These are phyloP conservation scores for Neodiprion pinetum DNA, from an alignment of 1,140 invertebrate genomes.

Conservation along the genomic window DNA sequence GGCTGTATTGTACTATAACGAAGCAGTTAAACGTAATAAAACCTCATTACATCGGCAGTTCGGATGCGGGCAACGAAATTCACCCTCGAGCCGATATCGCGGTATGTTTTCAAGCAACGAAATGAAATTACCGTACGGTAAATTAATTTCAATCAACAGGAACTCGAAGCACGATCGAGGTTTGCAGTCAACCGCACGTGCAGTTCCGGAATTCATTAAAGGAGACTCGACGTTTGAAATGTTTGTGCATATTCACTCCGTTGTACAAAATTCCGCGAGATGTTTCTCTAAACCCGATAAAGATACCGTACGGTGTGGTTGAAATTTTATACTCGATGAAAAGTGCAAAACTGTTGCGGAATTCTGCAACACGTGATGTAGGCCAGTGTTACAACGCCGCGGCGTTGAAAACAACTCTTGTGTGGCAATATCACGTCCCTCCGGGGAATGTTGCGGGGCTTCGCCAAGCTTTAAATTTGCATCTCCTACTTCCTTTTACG, in stretches of 20 bases:
- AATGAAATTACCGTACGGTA: not conserved
- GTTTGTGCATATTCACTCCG: too few species aligned
- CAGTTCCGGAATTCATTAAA: too few species aligned
- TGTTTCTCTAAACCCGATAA: too few species aligned
- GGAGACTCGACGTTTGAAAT: too few species aligned
- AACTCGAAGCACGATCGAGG: not conserved
- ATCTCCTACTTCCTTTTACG: not conserved
- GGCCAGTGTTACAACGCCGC: not conserved
- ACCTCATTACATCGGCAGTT: too few species aligned
- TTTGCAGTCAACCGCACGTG: too few species aligned
- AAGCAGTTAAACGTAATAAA: too few species aligned
- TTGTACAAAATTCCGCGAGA: too few species aligned
- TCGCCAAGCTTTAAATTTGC: conserved; percentile 2
- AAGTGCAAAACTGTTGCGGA: not conserved
- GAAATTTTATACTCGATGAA: not conserved
- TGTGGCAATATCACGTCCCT: conserved; percentile 3
- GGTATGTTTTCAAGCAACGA: not conserved
- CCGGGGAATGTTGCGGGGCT: not conserved
- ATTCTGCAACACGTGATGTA: not conserved
- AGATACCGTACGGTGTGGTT: not conserved
- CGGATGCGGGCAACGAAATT: not conserved
- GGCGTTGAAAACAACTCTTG: not conserved
- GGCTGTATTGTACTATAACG: too few species aligned
- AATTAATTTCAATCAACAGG: not conserved
- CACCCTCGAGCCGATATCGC: not conserved